Evolutionary conservation across 2,888 invertebrate species (phyloP).

Genomic region (Drosophila meridiana): DNA sequence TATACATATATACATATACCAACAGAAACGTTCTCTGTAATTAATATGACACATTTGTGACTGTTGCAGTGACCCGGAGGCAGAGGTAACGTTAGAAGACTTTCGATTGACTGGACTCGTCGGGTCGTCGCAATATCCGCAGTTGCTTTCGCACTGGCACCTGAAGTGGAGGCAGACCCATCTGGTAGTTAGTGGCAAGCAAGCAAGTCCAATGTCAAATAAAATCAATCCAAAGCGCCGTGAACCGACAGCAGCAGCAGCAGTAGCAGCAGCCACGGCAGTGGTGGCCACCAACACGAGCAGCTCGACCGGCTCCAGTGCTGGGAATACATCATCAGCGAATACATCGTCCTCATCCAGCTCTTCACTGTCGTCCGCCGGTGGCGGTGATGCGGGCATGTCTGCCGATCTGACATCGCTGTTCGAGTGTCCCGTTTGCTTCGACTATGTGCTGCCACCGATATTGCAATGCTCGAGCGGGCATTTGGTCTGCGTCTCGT

Average conservation of each 20-base stretch:
- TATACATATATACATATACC: not conserved
- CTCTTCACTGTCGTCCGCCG: conserved; percentile 85
- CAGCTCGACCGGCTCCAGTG: conserved; percentile 74
- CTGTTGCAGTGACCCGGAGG: conserved; percentile 39
- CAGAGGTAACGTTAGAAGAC: conserved; percentile 15
- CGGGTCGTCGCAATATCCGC: conserved; percentile 24
- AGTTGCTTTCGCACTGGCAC: conserved; percentile 12
- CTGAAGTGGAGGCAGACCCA: conserved; percentile 25
- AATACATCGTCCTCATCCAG: conserved; percentile 85
- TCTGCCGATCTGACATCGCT: conserved; percentile 95
- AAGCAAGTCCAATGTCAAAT: conserved; percentile 83
- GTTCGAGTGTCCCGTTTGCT: conserved; percentile 98
- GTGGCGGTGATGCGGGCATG: conserved; percentile 86
- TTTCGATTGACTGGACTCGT: conserved; percentile 11
- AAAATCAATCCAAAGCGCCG: conserved; percentile 85
- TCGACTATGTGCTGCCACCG: conserved; percentile 99
- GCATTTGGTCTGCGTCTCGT: conserved; percentile 98
- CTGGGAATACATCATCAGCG: conserved; percentile 80
- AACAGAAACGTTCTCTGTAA: not conserved
- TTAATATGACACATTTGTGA: conserved; percentile 23
- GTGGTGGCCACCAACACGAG: conserved; percentile 73
- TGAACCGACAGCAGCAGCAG: conserved; percentile 81
- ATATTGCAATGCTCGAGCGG: conserved; percentile 99
- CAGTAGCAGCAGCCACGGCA: conserved; percentile 68
- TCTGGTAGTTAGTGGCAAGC: conserved; percentile 24